phyloP scores from a whole-genome alignment of 2,113 vertebrate genomes.

The Odocoileus virginianus region DNA sequence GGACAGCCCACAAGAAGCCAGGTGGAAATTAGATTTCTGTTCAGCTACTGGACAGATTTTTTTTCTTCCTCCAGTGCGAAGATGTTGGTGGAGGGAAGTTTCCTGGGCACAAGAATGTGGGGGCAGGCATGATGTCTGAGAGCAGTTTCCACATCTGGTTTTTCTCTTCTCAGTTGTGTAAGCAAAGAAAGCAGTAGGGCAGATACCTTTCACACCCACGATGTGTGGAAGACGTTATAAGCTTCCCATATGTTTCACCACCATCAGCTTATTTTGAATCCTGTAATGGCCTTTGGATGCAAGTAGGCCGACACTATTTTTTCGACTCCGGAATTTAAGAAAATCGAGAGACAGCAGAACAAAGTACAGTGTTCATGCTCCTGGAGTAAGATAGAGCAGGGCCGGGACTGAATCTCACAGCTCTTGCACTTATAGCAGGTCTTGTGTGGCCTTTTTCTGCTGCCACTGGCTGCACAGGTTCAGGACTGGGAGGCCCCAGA shows the following conservation, averaged over 20 bases:
- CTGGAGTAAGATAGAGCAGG: not conserved
- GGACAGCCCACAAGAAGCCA: not conserved
- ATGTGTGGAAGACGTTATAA: not conserved
- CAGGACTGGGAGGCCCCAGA: not conserved
- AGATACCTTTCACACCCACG: not conserved
- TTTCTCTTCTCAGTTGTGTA: not conserved
- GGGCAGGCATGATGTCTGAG: not conserved
- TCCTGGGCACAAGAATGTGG: not conserved
- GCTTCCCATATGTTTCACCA: not conserved
- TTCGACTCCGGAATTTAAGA: not conserved
- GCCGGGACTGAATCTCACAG: not conserved
- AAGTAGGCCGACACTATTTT: not conserved
- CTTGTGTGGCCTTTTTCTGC: not conserved
- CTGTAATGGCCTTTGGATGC: not conserved
- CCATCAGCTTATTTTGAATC: not conserved
- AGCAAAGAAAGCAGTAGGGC: not conserved
- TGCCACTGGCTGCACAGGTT: not conserved
- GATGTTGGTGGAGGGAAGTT: not conserved
- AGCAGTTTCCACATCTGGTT: not conserved
- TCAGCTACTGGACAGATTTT: not conserved
- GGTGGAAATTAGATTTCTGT: constrained; percentile 7
- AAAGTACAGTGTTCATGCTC: not conserved
- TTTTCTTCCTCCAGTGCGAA: not conserved
- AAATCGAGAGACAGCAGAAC: not conserved
- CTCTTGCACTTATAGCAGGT: not conserved